These are phyloP conservation scores for Macrobrachium rosenbergii DNA, from an alignment of 1,140 invertebrate genomes.

Conservation along the genomic window DNA sequence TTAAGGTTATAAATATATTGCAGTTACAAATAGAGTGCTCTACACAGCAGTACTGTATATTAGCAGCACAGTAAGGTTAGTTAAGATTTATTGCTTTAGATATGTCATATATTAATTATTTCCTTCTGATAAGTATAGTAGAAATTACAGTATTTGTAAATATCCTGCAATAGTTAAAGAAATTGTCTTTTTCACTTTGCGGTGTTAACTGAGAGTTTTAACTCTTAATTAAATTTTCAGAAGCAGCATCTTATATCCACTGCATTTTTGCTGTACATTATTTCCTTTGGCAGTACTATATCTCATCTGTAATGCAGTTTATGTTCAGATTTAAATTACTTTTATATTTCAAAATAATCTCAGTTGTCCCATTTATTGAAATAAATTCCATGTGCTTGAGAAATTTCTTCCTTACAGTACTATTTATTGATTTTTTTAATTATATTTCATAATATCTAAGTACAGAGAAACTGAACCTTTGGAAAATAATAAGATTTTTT, in stretches of 20 bases:
- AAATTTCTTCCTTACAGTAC: too few relatives aligned
- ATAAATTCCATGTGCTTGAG: too few relatives aligned
- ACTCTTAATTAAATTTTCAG: not conserved
- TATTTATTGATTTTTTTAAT: too few relatives aligned
- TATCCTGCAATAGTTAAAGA: not conserved
- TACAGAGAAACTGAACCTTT: too few relatives aligned
- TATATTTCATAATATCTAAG: too few relatives aligned
- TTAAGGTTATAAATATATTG: slow-evolving; percentile 43
- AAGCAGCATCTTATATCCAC: not conserved
- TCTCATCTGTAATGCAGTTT: not conserved
- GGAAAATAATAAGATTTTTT: too few relatives aligned
- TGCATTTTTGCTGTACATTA: too few relatives aligned
- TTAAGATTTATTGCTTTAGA: too few relatives aligned
- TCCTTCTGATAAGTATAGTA: not conserved
- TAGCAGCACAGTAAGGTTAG: slow-evolving; percentile 41
- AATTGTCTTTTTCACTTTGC: not conserved
- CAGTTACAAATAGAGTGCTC: slow-evolving; percentile 30
- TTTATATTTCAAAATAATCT: too few relatives aligned
- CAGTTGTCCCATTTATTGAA: too few relatives aligned
- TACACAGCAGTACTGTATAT: slow-evolving; percentile 9
- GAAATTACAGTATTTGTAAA: slow-evolving; percentile 16
- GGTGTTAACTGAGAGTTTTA: too few relatives aligned
- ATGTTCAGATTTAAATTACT: not conserved
- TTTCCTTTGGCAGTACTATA: not conserved
- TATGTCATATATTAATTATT: too few relatives aligned